A percentile compares a stretch with the other conserved stretches of the same genome.
These are phyloP conservation scores for Leontopithecus rosalia DNA, from an alignment of 2,797 vertebrate genomes.

Conservation along the genomic window DNA sequence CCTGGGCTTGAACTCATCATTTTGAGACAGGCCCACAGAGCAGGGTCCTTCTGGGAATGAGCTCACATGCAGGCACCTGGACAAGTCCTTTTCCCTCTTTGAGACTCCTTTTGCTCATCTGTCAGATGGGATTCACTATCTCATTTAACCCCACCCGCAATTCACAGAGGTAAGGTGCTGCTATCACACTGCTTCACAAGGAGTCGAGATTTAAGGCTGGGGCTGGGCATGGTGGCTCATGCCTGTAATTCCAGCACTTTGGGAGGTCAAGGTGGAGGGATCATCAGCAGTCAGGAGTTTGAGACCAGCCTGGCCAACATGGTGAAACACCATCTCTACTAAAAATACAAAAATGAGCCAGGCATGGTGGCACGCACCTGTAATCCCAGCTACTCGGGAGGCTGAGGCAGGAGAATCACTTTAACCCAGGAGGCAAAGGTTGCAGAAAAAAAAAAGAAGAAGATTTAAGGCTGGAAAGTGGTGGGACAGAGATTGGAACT, in stretches of 20 bases:
- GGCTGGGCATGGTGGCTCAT: no score
- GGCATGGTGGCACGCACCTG: no score
- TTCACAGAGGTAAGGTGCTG: neutral
- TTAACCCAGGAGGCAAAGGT: no score
- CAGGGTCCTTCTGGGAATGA: neutral
- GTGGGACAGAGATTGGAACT: neutral
- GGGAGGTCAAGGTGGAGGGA: no score
- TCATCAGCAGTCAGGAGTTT: no score
- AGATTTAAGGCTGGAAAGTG: neutral
- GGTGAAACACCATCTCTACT: no score
- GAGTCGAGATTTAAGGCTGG: no score
- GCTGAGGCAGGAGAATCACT: no score
- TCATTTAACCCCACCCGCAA: neutral
- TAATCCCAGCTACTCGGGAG: no score
- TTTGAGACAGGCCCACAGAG: neutral
- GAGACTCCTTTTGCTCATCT: neutral
- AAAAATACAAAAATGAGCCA: no score
- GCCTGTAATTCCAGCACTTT: no score
- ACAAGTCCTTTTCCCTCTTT: neutral
- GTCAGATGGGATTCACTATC: neutral
- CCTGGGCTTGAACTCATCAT: neutral
- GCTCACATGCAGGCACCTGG: neutral
- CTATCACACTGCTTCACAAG: neutral
- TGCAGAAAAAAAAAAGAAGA: neutral
- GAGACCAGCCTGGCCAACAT: no score